Conservation (phyloP, 2,888 invertebrate genomes). For the Xestoiulus laeticollis region DNA sequence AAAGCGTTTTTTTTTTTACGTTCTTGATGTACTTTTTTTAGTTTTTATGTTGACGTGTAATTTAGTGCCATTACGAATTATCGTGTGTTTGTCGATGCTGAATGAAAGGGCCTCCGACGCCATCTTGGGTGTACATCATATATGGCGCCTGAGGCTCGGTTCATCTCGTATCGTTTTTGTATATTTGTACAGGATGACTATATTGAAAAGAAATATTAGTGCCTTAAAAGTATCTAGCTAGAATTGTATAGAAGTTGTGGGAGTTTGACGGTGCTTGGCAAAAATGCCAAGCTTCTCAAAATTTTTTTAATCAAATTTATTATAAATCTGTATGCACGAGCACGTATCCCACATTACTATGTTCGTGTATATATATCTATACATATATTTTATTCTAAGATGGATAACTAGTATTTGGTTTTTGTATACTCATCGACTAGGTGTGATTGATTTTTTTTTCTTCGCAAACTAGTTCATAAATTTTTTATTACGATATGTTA, state of each 20-base stretch:
- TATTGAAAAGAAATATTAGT: constrained; percentile 7
- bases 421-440: constrained; percentile 5
- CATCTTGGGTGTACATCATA: neutral
- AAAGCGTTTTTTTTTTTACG: neutral
- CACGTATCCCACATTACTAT: neutral
- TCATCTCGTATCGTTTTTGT: neutral
- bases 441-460: neutral
- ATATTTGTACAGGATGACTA: neutral
- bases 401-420: neutral
- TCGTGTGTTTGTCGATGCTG: too few species aligned
- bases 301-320: neutral
- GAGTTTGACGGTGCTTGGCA: neutral
- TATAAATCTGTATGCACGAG: neutral
- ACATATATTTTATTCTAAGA: constrained; percentile 23
- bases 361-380: neutral
- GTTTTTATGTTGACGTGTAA: neutral
- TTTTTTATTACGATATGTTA: neutral
- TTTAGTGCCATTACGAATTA: neutral
- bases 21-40: neutral
- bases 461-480: neutral
- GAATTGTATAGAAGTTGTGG: neutral
- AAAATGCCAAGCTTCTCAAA: neutral
- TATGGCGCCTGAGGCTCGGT: neutral
- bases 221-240: neutral
- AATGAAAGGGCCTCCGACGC: neutral